Percentiles rank a stretch among this genome's conserved stretches.
Evolutionary conservation across 2,113 vertebrate genomes (phyloP).

Genomic region (Sphyrna mokarran): DNA sequence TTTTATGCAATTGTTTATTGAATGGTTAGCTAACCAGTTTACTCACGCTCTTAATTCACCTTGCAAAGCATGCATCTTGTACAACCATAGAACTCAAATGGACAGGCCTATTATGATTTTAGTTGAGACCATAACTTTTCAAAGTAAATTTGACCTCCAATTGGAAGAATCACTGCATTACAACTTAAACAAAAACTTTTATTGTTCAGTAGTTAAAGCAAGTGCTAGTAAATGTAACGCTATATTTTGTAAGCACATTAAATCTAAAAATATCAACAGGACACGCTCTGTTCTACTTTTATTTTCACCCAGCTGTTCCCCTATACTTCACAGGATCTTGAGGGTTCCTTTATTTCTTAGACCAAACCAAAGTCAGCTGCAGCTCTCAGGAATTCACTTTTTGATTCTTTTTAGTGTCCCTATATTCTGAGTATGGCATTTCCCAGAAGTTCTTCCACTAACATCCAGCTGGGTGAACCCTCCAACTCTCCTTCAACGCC

Average conservation of each 20-base stretch:
- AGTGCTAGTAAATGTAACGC: neutral
- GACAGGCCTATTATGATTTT: neutral
- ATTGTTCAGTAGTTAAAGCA: neutral
- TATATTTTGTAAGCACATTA: neutral
- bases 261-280: neutral
- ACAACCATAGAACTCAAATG: neutral
- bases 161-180: neutral
- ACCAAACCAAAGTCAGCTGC: too few relatives aligned
- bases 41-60: neutral
- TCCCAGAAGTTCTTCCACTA: too few relatives aligned
- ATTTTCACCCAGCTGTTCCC: too few relatives aligned
- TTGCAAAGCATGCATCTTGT: neutral
- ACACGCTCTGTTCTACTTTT: too few relatives aligned
- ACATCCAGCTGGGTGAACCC: too few relatives aligned
- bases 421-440: too few relatives aligned
- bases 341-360: too few relatives aligned
- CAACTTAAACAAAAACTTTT: neutral
- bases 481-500: too few relatives aligned
- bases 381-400: too few relatives aligned
- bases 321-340: too few relatives aligned
- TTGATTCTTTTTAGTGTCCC: too few relatives aligned
- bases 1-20: neutral
- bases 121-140: neutral
- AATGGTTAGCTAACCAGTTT: neutral
- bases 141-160: neutral